Base-by-base conservation (phyloP, 1,140 invertebrate species). In the Stegodyphus dumicola region DNA sequence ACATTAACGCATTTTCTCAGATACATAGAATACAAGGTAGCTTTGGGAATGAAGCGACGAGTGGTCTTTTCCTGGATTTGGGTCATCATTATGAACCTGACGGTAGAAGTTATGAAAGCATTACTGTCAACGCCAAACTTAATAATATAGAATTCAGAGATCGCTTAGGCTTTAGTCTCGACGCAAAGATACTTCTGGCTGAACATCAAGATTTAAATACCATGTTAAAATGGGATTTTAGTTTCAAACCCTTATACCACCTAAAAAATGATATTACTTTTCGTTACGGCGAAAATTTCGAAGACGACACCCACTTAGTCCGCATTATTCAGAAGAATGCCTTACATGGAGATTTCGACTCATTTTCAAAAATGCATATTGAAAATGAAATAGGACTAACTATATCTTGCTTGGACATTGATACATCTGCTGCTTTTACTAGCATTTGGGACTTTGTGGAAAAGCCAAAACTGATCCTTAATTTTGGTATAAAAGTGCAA, bases 311-410 rank as follows among this genome's bases (percentile, higher is more conserved):
- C 6, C 85, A 86, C 53, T 48, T 79, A 17, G 56, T 86, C 1
- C 69, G 67, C 10, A n/a, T 80, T 7, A 67, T 65, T 15, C 64
- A 75, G 13, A 65, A 52, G 6, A 17, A 15, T 78, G 84, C 67
- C 48, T 73, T 86, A 9, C 13, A 60, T 52, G 84, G 84, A 0
- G 84, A 86, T 73, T 77, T 86, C 10, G 67, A 86, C 7, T 71
- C 52, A 15, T 74, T 78, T 15, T 54, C 71, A 54, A 54, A 86
- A 9, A 18, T 86, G 52, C 67, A 77, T 51, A 33, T 86, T 18
- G 84, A 86, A 71, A 86, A 86, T 54, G 71, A 86, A 77, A 11
- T 86, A 6, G 75, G 67, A 51, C 6, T 86, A 65, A 74, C 84
- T 17, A 86, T 86, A 56, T 78, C 84, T 1, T 77, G 75, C 17